phyloP scores from a whole-genome alignment of 1,140 invertebrate genomes.

The Diachasma alloeum region DNA sequence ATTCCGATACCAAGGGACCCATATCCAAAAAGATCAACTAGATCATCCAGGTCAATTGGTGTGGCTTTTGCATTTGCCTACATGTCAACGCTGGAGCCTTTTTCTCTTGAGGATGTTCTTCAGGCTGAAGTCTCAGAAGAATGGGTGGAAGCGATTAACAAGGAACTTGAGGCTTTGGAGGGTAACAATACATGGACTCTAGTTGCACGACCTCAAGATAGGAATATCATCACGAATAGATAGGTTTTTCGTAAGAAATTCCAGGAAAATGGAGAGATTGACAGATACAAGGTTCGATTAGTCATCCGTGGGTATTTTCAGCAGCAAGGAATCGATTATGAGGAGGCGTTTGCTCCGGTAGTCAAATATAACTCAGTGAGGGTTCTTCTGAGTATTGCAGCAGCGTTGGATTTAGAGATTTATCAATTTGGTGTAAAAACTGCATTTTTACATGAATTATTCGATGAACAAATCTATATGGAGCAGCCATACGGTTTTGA shows the following conservation, averaged over 20 bases:
- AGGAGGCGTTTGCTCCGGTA: no score
- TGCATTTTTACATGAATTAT: constrained; percentile 36
- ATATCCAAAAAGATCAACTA: no score
- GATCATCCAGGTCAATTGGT: no score
- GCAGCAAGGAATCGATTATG: constrained; percentile 32
- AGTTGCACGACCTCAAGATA: not conserved
- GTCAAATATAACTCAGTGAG: constrained; percentile 33
- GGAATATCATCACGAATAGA: not conserved
- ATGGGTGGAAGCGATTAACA: constrained; percentile 8
- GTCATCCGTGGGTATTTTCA: not conserved
- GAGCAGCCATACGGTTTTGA: not conserved
- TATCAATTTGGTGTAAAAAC: constrained; percentile 45
- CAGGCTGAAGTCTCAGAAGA: not conserved
- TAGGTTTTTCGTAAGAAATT: not conserved
- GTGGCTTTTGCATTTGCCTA: no score
- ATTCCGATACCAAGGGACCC: not conserved
- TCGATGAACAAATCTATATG: constrained; percentile 34
- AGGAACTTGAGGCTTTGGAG: constrained; percentile 4
- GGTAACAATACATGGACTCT: constrained; percentile 2
- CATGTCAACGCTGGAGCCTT: no score
- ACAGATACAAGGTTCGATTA: not conserved
- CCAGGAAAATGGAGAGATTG: not conserved
- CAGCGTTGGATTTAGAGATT: constrained; percentile 30
- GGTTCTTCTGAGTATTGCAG: constrained; percentile 37
- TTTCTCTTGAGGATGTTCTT: not conserved